Evolutionary conservation across 2,113 vertebrate genomes (phyloP).

Genomic region (Pomatostomus ruficeps): DNA sequence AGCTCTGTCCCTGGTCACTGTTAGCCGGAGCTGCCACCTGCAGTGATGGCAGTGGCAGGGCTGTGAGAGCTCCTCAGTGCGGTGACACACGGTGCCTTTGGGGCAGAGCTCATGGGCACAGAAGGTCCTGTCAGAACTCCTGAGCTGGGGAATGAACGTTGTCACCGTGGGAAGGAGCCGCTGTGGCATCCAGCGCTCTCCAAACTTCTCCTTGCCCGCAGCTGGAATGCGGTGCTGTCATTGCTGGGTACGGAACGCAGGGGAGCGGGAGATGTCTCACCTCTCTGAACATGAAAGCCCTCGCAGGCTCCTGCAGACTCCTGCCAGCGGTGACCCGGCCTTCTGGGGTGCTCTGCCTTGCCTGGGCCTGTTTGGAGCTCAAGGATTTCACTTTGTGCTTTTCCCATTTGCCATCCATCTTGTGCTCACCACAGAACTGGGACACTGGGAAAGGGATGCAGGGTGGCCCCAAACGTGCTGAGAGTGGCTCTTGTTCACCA

Average conservation of each 20-base stretch:
- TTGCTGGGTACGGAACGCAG: not conserved
- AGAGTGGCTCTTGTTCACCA: rapidly evolving
- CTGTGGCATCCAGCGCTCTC: not conserved
- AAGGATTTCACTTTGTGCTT: not conserved
- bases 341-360: not conserved
- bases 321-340: not conserved
- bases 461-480: not conserved
- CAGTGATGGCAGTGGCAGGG: not conserved
- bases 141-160: not conserved
- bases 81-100: not conserved
- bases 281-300: not conserved
- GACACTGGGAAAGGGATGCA: not conserved
- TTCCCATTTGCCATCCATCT: not conserved
- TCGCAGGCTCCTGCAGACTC: not conserved
- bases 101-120: constrained; percentile 5
- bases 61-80: not conserved
- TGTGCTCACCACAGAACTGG: not conserved
- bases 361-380: not conserved
- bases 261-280: not conserved
- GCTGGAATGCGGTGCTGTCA: not conserved
- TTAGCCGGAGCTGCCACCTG: not conserved
- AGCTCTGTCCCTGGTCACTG: not conserved
- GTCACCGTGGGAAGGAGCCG: not conserved
- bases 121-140: not conserved
- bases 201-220: constrained; percentile 38